Percentiles rank a stretch among this genome's conserved stretches.
Conservation (phyloP, 2,888 invertebrate genomes). For the Tyria jacobaeae region DNA sequence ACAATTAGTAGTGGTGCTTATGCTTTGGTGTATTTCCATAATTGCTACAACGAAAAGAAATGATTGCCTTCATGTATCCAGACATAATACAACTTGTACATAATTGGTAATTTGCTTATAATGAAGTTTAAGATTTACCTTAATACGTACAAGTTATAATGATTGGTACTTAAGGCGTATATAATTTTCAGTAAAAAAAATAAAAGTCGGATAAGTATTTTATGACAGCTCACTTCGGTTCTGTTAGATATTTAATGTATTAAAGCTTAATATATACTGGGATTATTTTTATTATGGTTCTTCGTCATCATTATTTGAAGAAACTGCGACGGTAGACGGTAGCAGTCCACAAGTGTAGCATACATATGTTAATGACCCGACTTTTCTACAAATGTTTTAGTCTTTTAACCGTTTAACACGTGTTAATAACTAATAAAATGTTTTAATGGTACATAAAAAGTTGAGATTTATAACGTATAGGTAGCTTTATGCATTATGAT, state of each 20-base stretch:
- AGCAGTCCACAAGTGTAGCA: slow-evolving; percentile 58
- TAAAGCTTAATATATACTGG: slow-evolving; percentile 40
- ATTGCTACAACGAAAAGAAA: slow-evolving; percentile 19
- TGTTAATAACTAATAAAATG: slow-evolving; percentile 86
- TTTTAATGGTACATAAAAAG: slow-evolving; percentile 86
- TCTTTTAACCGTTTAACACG: slow-evolving; percentile 80
- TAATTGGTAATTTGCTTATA: slow-evolving; percentile 18
- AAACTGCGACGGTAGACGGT: slow-evolving; percentile 62
- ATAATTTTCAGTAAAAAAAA: slow-evolving; percentile 2
- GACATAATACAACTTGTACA: slow-evolving; percentile 16
- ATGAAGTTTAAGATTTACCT: slow-evolving; percentile 16
- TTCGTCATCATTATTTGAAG: slow-evolving; percentile 53
- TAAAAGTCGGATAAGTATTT: slow-evolving; percentile 14
- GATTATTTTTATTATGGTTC: slow-evolving; percentile 44
- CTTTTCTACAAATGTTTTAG: slow-evolving; percentile 84
- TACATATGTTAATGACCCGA: slow-evolving; percentile 74
- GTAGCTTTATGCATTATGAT: slow-evolving; percentile 77
- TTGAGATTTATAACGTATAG: slow-evolving; percentile 83
- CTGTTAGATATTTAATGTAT: slow-evolving; percentile 13
- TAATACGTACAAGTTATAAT: slow-evolving; percentile 14
- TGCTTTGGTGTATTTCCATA: slow-evolving; percentile 5
- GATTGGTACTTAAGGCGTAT: slow-evolving; percentile 2
- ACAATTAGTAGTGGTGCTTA: slow-evolving; percentile 19
- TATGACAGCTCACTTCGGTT: slow-evolving; percentile 26
- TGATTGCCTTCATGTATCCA: slow-evolving; percentile 16